Conservation (phyloP, 1,140 invertebrate genomes). For the Radopholus similis region DNA sequence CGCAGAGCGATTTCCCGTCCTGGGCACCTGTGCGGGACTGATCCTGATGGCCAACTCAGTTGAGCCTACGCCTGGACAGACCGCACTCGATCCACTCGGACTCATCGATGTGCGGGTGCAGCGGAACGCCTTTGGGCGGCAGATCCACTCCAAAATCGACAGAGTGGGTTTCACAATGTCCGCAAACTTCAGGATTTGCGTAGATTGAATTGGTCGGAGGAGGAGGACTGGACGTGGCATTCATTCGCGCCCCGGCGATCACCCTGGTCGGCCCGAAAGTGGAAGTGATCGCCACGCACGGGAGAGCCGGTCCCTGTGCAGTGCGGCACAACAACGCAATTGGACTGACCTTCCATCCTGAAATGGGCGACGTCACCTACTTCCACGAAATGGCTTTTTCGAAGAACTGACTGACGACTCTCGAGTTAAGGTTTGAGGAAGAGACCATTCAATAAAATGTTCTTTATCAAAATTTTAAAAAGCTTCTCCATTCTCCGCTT, state of each 20-base stretch:
- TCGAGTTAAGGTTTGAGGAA: too few relatives aligned
- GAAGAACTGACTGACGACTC: too few relatives aligned
- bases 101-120: not conserved
- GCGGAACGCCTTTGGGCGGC: not conserved
- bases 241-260: constrained; percentile 7
- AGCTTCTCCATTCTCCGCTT: too few relatives aligned
- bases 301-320: not conserved
- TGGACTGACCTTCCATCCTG: constrained; percentile 1
- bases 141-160: not conserved
- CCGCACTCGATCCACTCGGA: not conserved
- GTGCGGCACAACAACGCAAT: not conserved
- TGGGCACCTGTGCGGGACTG: constrained; percentile 14
- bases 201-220: not conserved
- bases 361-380: constrained; percentile 1
- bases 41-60: constrained; percentile 4
- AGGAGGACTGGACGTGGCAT: not conserved
- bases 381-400: constrained; percentile 4
- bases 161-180: not conserved
- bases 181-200: not conserved
- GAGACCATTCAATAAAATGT: too few relatives aligned
- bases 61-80: not conserved
- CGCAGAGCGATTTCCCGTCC: not conserved
- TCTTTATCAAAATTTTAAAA: too few relatives aligned
- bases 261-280: not conserved
- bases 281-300: not conserved